Conservation (phyloP, 2,888 invertebrate species). For the Ceratothoa steindachneri region DNA sequence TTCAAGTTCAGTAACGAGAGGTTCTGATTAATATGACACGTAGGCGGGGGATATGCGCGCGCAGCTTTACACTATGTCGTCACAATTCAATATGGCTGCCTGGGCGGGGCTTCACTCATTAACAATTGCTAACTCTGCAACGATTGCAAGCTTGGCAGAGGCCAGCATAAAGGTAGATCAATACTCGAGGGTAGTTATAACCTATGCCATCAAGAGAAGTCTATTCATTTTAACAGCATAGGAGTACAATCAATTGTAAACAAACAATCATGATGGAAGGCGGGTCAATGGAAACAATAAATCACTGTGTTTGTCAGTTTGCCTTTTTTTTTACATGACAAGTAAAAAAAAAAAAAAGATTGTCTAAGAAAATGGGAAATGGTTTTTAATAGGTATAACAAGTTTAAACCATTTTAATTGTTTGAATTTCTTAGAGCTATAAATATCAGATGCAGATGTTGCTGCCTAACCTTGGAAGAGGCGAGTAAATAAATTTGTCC, state of each 20-base stretch:
- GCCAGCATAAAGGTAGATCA: background rate
- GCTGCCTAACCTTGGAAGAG: too few species aligned
- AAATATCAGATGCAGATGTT: background rate
- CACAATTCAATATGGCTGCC: conserved; percentile 13
- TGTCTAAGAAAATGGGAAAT: background rate
- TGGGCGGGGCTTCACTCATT: background rate
- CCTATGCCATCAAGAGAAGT: background rate
- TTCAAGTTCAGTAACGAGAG: background rate
- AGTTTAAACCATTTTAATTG: background rate
- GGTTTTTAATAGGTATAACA: conserved; percentile 10
- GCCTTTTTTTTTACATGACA: background rate
- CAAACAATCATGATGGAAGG: background rate
- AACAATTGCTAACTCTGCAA: conserved; percentile 9
- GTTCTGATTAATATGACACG: conserved; percentile 12
- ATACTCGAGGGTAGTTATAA: background rate
- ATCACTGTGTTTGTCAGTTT: background rate
- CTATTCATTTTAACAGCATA: background rate
- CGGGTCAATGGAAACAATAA: background rate
- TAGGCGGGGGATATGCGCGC: conserved; percentile 10
- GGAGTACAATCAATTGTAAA: background rate
- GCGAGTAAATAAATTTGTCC: too few species aligned
- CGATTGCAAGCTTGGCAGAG: background rate
- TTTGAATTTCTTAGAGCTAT: background rate
- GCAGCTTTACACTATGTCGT: background rate
- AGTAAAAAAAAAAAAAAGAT: background rate